phyloP scores from a whole-genome alignment of 2,888 invertebrate genomes.

The Xestia xanthographa region DNA sequence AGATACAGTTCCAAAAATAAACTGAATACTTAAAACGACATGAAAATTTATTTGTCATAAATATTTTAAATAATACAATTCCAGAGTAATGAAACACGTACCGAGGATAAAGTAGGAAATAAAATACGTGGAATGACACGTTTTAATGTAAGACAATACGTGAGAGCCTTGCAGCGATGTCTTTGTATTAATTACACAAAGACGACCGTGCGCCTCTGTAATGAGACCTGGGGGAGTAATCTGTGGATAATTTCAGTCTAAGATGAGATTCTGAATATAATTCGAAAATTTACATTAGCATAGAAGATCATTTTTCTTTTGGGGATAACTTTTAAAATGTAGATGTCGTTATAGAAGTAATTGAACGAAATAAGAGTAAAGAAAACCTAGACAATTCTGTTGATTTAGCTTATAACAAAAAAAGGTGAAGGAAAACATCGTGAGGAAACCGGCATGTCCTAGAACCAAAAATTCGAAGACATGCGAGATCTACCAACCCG shows the following conservation, averaged over 20 bases:
- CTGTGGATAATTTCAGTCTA: constrained; percentile 30
- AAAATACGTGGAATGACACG: constrained; percentile 58
- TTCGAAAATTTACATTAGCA: constrained; percentile 3
- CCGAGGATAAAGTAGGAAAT: constrained; percentile 15
- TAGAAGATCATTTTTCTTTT: not conserved
- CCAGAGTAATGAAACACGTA: constrained; percentile 21
- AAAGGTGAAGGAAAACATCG: too few species aligned
- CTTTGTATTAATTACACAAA: constrained; percentile 64
- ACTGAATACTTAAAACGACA: not conserved
- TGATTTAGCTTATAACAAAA: not conserved
- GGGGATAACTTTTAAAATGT: not conserved
- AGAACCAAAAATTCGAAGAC: too few species aligned
- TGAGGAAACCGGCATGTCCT: too few species aligned
- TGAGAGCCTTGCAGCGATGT: constrained; percentile 60
- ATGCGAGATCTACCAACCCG: too few species aligned
- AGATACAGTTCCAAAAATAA: not conserved
- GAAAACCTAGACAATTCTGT: not conserved
- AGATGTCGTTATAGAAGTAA: not conserved
- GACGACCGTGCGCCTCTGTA: constrained; percentile 51
- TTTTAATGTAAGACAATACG: constrained; percentile 72
- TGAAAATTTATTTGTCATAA: not conserved
- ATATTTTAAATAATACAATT: not conserved
- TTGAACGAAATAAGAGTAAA: not conserved
- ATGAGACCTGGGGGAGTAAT: constrained; percentile 56
- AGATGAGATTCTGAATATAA: constrained; percentile 19